Conservation (phyloP, 2,797 vertebrate genomes). For the Hippoglossus hippoglossus region DNA sequence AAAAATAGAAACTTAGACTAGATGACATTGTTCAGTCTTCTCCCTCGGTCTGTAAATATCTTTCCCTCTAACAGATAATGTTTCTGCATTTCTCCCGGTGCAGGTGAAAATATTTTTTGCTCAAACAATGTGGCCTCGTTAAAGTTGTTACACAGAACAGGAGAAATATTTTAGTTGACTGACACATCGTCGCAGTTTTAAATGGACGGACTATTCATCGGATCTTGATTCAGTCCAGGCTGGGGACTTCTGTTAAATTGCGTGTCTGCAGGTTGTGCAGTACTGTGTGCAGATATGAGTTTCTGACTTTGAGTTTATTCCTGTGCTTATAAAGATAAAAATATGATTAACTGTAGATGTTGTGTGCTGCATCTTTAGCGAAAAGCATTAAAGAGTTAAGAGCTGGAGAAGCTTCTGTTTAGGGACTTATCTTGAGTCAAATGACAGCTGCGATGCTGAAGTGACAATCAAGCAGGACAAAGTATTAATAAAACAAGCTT, state of each 20-base stretch:
- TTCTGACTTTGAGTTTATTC: neutral
- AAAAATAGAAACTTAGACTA: constrained; percentile 11
- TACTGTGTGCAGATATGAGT: neutral
- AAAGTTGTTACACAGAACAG: neutral
- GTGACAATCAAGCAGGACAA: constrained; percentile 59
- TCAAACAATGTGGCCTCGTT: neutral
- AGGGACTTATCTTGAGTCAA: constrained; percentile 37
- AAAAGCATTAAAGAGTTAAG: constrained; percentile 11
- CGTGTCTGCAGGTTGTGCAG: neutral
- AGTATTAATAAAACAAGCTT: constrained; percentile 62
- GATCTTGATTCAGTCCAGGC: neutral
- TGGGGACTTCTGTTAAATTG: neutral
- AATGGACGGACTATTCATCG: neutral
- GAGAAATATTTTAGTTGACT: neutral
- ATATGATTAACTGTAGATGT: neutral
- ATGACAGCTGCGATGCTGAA: constrained; percentile 37
- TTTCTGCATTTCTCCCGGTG: neutral
- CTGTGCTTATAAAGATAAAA: neutral
- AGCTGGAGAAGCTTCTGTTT: constrained; percentile 20
- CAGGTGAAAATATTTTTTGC: no score
- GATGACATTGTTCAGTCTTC: neutral
- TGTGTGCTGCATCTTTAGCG: neutral
- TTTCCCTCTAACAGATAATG: neutral
- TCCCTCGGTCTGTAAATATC: constrained; percentile 2
- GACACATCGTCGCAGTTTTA: neutral